Evolutionary conservation across 2,113 vertebrate genomes (phyloP), one percentile per base, ranked within the genome.

Genomic region (Oxygymnocypris stewartii): DNA sequence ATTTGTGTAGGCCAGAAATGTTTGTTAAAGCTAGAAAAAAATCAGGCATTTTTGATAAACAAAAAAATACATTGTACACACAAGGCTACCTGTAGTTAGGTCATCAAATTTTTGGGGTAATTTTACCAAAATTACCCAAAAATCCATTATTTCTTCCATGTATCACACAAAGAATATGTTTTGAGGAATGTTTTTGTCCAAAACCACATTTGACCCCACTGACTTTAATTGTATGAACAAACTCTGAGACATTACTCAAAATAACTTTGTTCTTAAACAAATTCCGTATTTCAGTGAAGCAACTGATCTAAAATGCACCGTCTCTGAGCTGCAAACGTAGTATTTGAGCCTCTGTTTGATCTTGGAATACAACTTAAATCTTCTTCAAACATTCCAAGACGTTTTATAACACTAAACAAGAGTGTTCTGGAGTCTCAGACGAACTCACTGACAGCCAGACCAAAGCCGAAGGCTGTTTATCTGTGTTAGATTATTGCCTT

Each of bases 1-100:
- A 61, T 65, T 59, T 74, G 18, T 59, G 31, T 76, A 31, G 74
- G 79, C 79, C 47, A 65, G 9, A 37, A 73, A 20, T 67, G 80
- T 82, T 83, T 77, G 69, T 49, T 83, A 82, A 76, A 76, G 65
- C 51, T 75, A 51, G 9, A n/a, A 44, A 71, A 78, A 67, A 69
- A 42, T 47, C 82, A 54, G 79, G 28, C 31, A 61, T 37, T 28
- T 79, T 11, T 61, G 51, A 61, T 54, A 42, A 79, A 79, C 78
- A 59, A 6, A 14, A n/a, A 37, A 79, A 40, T 18, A 11, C 47
- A 16, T 3, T 1, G 13, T 31, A 18, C 13, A 14, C 3, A 6
- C 25, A 71, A 31, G 12, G 65, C 35, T 35, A 69, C 25, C 67
- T 71, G 67, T 71, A 40, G 69, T 28, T 3, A 28, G 25, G 63